Evolutionary conservation across 2,888 invertebrate genomes (phyloP).

Genomic region (Sarcophaga caerulescens): DNA sequence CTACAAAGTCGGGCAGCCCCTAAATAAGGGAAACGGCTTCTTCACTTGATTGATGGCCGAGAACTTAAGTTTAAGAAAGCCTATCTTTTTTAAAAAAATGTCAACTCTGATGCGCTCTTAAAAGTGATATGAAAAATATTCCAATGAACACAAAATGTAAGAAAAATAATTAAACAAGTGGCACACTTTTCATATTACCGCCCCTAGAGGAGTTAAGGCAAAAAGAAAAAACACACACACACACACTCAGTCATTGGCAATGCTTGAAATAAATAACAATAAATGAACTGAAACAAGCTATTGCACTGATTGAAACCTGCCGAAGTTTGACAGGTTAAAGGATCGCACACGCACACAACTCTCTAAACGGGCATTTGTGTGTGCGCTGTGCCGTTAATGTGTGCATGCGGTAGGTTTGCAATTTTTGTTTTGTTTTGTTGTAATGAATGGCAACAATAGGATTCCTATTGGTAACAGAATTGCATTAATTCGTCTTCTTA

Average conservation of each 20-base stretch:
- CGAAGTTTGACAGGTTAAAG: slow-evolving; percentile 74
- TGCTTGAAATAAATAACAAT: slow-evolving; percentile 10
- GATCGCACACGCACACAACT: slow-evolving; percentile 34
- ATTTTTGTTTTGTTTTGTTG: slow-evolving; percentile 63
- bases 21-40: too few species aligned
- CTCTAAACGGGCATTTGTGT: slow-evolving; percentile 67
- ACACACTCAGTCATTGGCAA: slow-evolving; percentile 30
- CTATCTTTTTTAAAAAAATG: too few species aligned
- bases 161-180: too few species aligned
- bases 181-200: too few species aligned
- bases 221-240: neutral
- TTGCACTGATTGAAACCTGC: slow-evolving; percentile 77
- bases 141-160: too few species aligned
- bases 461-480: slow-evolving; percentile 60
- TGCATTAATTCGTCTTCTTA: slow-evolving; percentile 27
- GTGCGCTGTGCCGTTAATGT: slow-evolving; percentile 74
- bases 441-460: slow-evolving; percentile 68
- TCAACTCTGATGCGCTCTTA: too few species aligned
- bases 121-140: too few species aligned
- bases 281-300: neutral
- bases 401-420: slow-evolving; percentile 77
- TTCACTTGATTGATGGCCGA: too few species aligned
- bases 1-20: too few species aligned
- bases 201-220: too few species aligned
- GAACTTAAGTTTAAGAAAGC: too few species aligned